Evolutionary conservation across 2,113 vertebrate genomes (phyloP), one percentile per base, ranked within the genome.

Genomic region (Anarrhichthys ocellatus): DNA sequence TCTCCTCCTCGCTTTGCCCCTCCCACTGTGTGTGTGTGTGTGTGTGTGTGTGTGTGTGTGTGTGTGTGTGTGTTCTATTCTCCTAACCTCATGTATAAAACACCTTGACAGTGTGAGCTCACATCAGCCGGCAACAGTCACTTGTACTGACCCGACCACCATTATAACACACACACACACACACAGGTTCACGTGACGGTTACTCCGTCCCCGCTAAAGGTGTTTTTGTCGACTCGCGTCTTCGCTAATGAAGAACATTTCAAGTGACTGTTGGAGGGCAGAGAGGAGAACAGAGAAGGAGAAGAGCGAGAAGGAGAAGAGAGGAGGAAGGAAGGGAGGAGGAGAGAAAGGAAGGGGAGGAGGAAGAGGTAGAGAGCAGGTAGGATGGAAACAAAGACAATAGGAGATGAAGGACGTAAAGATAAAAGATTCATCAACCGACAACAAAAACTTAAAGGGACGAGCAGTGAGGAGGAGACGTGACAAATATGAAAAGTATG

Each of bases 31-130:
- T 73, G 70, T 59, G 63, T 58, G 36, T 61, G 63, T 62, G 64
- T 72, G 72, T 76, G 48, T 46, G 29, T 27, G 58, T 63, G 63
- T 70, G 56, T 65, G 48, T 72, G 64, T 64, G 46, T 40, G 36
- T 67, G 66, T 58, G 68, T 73, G 70, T 59, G 63, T 58, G 46
- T 61, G 27, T 81, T 77, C 32, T 32, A 9, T 56, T 56, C 22
- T 76, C 44, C 66, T 82, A 63, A 73, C 80, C 73, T 89, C 74
- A 89, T 89, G 81, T 76, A 76, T 89, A 61, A 86, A 86, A 84
- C 75, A 87, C 82, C 17, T 63, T 76, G 83, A 81, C 78, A 61
- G 87, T 75, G 42, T 80, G 73, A n/a, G 76, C 63, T 83, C 81
- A 80, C 36, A 76, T 87, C 76, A 83, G 67, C 76, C 4, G 62